Evolutionary conservation across 2,888 invertebrate genomes (phyloP).

Genomic region (Melanophora roralis): DNA sequence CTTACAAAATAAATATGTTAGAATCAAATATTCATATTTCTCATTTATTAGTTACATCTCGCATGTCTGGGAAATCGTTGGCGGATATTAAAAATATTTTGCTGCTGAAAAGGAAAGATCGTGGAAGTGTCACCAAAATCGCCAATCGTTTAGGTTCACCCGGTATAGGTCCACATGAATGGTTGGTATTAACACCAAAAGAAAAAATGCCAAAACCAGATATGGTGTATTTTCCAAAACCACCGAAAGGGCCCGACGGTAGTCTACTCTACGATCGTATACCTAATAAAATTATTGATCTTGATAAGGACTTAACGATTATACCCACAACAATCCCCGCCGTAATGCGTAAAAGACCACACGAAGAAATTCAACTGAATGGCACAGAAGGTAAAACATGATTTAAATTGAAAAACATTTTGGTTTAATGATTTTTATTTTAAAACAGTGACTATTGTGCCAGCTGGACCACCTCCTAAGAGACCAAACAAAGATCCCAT

Average conservation of each 20-base stretch:
- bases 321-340: slow-evolving; percentile 79
- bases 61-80: slow-evolving; percentile 79
- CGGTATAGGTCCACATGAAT: slow-evolving; percentile 79
- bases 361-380: slow-evolving; percentile 84
- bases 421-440: slow-evolving; percentile 1
- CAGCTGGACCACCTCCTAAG: slow-evolving; percentile 84
- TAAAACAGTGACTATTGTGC: slow-evolving; percentile 71
- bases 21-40: background rate
- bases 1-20: background rate
- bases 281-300: slow-evolving; percentile 83
- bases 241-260: slow-evolving; percentile 92
- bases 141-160: slow-evolving; percentile 84
- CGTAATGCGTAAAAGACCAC: slow-evolving; percentile 87
- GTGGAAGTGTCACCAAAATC: slow-evolving; percentile 84
- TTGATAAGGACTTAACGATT: slow-evolving; percentile 81
- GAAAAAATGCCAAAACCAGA: slow-evolving; percentile 87
- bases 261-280: slow-evolving; percentile 92
- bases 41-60: slow-evolving; percentile 78
- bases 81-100: slow-evolving; percentile 80
- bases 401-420: background rate
- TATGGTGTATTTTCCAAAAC: slow-evolving; percentile 91
- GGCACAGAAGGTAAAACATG: slow-evolving; percentile 72
- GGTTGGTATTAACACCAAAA: slow-evolving; percentile 77
- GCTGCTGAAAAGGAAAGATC: slow-evolving; percentile 79
- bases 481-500: slow-evolving; percentile 87